Conservation (phyloP, 2,113 vertebrate genomes). For the Euleptes europaea region DNA sequence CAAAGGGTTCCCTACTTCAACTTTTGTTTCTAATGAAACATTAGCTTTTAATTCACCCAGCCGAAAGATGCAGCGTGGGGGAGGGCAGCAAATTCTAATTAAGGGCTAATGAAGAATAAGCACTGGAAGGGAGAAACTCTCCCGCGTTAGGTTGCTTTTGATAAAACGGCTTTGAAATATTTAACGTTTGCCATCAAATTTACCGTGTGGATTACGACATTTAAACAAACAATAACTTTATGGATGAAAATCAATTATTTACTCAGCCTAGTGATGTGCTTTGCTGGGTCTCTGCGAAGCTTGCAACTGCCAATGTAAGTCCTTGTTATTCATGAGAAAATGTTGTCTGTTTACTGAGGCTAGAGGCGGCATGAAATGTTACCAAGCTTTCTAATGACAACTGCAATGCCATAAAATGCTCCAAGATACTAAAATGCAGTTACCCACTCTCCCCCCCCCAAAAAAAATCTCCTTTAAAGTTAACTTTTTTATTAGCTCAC, state of each 20-base stretch:
- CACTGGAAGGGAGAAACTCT: conserved; percentile 22
- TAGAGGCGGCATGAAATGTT: conserved; percentile 20
- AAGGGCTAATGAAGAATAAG: conserved; percentile 57
- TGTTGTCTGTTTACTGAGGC: conserved; percentile 21
- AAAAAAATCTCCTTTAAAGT: no score
- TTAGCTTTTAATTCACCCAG: conserved; percentile 29
- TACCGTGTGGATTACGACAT: conserved; percentile 64
- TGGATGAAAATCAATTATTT: conserved; percentile 70
- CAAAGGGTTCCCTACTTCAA: not conserved
- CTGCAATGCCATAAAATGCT: not conserved
- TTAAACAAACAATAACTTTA: conserved; percentile 72
- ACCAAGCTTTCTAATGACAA: conserved; percentile 26
- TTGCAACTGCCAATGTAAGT: conserved; percentile 42
- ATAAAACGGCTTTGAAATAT: conserved; percentile 62
- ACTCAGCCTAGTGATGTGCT: conserved; percentile 54
- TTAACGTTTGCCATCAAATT: conserved; percentile 68
- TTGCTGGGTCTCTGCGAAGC: conserved; percentile 57
- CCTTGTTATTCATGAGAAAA: conserved; percentile 53
- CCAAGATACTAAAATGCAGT: not conserved
- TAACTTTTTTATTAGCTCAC: not conserved
- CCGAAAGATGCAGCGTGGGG: conserved; percentile 46
- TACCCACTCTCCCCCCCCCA: not conserved
- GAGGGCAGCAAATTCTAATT: conserved; percentile 44
- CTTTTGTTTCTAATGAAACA: conserved; percentile 6
- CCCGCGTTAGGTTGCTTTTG: conserved; percentile 26